A percentile compares a stretch with the other conserved stretches of the same genome.
Conservation (phyloP, 2,113 vertebrate species). For the Steatornis caripensis region DNA sequence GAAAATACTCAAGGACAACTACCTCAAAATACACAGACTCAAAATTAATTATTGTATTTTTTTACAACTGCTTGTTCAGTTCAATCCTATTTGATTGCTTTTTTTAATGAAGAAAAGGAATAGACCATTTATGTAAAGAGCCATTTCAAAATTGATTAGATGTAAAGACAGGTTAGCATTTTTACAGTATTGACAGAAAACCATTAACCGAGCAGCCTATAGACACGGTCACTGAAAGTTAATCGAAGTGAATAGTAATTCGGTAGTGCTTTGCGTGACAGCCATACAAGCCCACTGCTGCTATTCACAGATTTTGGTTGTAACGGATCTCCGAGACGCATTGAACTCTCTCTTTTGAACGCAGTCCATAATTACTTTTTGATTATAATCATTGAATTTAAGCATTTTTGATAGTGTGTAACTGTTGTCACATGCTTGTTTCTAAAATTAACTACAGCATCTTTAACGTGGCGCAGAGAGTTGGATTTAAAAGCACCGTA, state of each 20-base stretch:
- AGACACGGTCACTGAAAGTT: slow-evolving; percentile 68
- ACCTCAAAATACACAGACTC: slow-evolving; percentile 78
- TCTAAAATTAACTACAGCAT: slow-evolving; percentile 3
- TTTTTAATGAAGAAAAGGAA: slow-evolving; percentile 64
- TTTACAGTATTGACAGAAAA: slow-evolving; percentile 80
- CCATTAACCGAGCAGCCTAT: slow-evolving; percentile 69
- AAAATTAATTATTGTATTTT: slow-evolving; percentile 75
- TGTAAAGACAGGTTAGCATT: slow-evolving; percentile 72
- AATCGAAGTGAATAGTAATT: slow-evolving; percentile 67
- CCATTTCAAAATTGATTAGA: slow-evolving; percentile 76
- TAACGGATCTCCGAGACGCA: neutral
- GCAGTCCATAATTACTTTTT: slow-evolving; percentile 22
- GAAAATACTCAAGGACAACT: slow-evolving; percentile 81
- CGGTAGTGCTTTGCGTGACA: slow-evolving; percentile 29
- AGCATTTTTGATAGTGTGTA: neutral
- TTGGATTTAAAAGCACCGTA: neutral
- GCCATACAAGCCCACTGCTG: neutral
- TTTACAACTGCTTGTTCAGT: slow-evolving; percentile 31
- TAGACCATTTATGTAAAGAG: slow-evolving; percentile 66
- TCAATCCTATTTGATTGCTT: slow-evolving; percentile 65
- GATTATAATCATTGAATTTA: neutral
- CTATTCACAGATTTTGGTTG: neutral
- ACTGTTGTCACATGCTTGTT: neutral
- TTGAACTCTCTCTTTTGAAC: neutral
- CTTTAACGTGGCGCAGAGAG: neutral